Evolutionary conservation across 2,797 vertebrate genomes (phyloP).

Genomic region (Bovichtus diacanthus): DNA sequence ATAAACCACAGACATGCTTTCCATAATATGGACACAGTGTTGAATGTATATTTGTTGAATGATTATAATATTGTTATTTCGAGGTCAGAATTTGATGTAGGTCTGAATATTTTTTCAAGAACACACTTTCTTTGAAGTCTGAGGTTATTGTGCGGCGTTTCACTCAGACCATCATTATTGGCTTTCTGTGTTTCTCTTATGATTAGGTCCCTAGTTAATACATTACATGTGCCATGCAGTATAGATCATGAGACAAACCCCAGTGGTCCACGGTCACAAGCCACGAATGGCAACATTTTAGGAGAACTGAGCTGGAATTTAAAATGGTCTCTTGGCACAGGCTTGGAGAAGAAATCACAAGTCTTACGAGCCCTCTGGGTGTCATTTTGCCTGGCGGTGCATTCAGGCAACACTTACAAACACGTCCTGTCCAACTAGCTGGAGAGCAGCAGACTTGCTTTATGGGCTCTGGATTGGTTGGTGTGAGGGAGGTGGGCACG

Average conservation of each 20-base stretch:
- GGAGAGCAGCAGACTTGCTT: constrained; percentile 73
- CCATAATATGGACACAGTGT: not conserved
- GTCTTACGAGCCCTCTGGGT: constrained; percentile 78
- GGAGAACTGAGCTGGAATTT: constrained; percentile 67
- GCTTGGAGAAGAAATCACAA: constrained; percentile 72
- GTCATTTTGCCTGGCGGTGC: constrained; percentile 75
- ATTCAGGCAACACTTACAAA: constrained; percentile 83
- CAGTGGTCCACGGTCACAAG: constrained; percentile 62
- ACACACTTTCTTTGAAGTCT: constrained; percentile 26
- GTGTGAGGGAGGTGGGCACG: constrained; percentile 85
- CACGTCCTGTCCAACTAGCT: constrained; percentile 78
- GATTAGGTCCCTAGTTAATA: constrained; percentile 50
- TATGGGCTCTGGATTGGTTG: constrained; percentile 80
- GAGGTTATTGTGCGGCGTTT: constrained; percentile 43
- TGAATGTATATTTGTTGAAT: constrained; percentile 21
- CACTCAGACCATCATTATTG: constrained; percentile 33
- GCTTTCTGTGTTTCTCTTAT: constrained; percentile 40
- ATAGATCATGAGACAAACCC: constrained; percentile 58
- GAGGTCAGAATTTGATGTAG: constrained; percentile 3
- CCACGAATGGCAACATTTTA: constrained; percentile 68
- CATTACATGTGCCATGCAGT: constrained; percentile 40
- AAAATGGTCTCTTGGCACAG: constrained; percentile 67
- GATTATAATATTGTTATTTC: constrained; percentile 19
- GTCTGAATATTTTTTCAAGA: constrained; percentile 32
- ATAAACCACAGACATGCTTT: not conserved